These are phyloP conservation scores for Lomographa bimaculata DNA, from an alignment of 2,888 invertebrate genomes.

Conservation along the genomic window DNA sequence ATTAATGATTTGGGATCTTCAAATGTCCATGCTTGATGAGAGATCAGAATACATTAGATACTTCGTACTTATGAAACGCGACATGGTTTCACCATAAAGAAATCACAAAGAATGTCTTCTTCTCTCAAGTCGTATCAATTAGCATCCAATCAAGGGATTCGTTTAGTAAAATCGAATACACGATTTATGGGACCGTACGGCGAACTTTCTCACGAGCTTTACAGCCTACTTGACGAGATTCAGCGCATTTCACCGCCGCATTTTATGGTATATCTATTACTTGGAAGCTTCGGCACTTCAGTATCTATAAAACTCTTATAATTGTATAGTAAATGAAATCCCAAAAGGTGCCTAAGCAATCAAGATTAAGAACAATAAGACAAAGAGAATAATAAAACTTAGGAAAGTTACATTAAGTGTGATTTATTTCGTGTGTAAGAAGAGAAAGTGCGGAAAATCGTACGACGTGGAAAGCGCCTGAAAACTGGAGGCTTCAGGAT, in stretches of 20 bases:
- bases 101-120: constrained; percentile 61
- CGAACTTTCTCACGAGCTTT: constrained; percentile 69
- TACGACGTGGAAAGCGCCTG: constrained; percentile 43
- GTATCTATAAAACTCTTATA: constrained; percentile 13
- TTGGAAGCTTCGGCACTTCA: constrained; percentile 20
- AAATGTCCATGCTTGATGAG: constrained; percentile 51
- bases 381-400: not conserved
- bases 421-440: constrained; percentile 3
- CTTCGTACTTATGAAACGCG: constrained; percentile 48
- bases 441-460: constrained; percentile 13
- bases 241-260: constrained; percentile 46
- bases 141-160: constrained; percentile 70
- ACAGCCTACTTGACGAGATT: constrained; percentile 46
- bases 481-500: constrained; percentile 60
- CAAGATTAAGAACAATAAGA: no score
- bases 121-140: constrained; percentile 54
- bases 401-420: constrained; percentile 2
- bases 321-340: constrained; percentile 5
- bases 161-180: constrained; percentile 62
- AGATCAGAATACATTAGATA: constrained; percentile 43
- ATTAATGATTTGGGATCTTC: constrained; percentile 54
- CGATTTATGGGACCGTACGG: constrained; percentile 59
- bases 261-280: constrained; percentile 50
- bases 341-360: no score
- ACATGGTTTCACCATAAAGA: constrained; percentile 43